These are phyloP conservation scores for Andricus curvator DNA, from an alignment of 2,888 invertebrate genomes.

Conservation along the genomic window DNA sequence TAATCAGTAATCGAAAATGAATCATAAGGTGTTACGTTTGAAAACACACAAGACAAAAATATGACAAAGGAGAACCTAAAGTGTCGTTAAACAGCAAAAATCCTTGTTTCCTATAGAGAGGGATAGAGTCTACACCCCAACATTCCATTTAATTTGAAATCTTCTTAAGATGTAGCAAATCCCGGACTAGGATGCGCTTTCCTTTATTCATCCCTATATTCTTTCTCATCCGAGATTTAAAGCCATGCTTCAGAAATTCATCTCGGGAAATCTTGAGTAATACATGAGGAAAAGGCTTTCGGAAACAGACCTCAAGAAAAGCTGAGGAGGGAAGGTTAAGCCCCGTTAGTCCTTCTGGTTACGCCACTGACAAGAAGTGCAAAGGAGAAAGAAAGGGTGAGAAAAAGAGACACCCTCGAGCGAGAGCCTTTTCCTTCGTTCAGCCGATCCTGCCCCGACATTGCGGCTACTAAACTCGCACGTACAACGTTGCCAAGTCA, in stretches of 20 bases:
- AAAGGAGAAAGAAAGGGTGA: constrained; percentile 35
- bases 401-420: constrained; percentile 35
- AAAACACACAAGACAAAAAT: neutral
- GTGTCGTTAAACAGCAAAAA: too few species aligned
- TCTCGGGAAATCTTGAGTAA: constrained; percentile 23
- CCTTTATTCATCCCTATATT: neutral
- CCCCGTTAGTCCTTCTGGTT: constrained; percentile 41
- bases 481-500: constrained; percentile 66
- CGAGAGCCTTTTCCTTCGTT: constrained; percentile 35
- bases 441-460: constrained; percentile 46
- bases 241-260: constrained; percentile 24
- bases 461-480: constrained; percentile 67
- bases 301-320: constrained; percentile 9
- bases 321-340: constrained; percentile 23
- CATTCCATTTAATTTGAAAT: constrained; percentile 12
- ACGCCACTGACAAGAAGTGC: constrained; percentile 24
- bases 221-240: constrained; percentile 10
- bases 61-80: neutral
- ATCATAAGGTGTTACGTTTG: too few species aligned
- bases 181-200: neutral
- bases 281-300: constrained; percentile 13
- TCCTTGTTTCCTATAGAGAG: neutral
- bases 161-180: constrained; percentile 22
- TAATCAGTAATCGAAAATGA: neutral
- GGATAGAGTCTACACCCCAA: neutral